Percentiles rank a stretch among this genome's conserved stretches.
Conservation (phyloP, 2,113 vertebrate genomes). For the Phalacrocorax pelagicus region DNA sequence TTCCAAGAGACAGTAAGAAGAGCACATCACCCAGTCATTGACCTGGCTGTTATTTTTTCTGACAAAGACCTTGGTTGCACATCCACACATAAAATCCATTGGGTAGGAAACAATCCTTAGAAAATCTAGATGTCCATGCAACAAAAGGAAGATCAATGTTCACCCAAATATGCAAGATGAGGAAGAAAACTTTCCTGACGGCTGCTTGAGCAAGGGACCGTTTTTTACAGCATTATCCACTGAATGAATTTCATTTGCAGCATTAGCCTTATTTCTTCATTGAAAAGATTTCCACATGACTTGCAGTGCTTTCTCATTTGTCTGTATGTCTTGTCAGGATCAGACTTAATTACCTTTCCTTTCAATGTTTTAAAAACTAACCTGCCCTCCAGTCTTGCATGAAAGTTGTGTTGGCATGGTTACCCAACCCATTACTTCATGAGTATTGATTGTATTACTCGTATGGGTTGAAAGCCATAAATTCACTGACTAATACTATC, state of each 20-base stretch:
- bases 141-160: background rate
- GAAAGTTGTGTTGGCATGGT: constrained; percentile 59
- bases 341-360: constrained; percentile 62
- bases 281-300: constrained; percentile 1
- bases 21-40: background rate
- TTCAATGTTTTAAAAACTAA: constrained; percentile 57
- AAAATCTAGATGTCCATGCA: background rate
- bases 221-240: background rate
- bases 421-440: constrained; percentile 39
- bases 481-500: constrained; percentile 35
- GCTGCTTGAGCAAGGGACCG: background rate
- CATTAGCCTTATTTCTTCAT: background rate
- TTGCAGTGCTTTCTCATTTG: constrained; percentile 43
- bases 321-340: constrained; percentile 41
- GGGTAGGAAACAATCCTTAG: background rate
- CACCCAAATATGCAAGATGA: background rate
- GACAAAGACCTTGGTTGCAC: background rate
- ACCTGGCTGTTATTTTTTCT: background rate
- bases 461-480: constrained; percentile 11
- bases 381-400: constrained; percentile 26
- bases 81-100: too few species aligned
- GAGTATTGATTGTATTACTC: constrained; percentile 40
- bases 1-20: background rate
- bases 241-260: background rate
- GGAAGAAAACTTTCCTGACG: background rate